Base-by-base conservation (phyloP, 1,140 invertebrate genomes). In the Octopus bimaculoides region DNA sequence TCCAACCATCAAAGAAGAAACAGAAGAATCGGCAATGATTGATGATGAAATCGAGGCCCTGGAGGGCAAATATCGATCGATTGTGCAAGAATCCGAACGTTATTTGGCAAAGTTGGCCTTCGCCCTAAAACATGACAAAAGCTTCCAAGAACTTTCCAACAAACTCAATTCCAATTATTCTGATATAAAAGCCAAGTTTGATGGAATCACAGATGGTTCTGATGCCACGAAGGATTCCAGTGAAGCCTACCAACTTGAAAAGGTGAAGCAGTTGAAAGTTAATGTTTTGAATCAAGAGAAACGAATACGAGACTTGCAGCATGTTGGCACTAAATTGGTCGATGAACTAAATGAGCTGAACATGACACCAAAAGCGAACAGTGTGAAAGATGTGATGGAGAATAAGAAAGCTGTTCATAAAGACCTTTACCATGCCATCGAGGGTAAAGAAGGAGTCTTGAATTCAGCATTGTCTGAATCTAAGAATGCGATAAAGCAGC, bases 401-500 rank as follows among this genome's bases (percentile, higher is more conserved):
- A 95, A 97, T 75, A 84, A 97, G 3, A 93, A 94, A 81, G 92
- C 94, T 17, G 94, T 94, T 79, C 96, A 97, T 89, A 92, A 92
- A 73, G 93, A 94, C 82, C 85, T 97, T 5, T 91, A 93, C 66
- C 93, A 93, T 17, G 93, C 93, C 0, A 91, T 97, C 4, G 93
- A 93, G 12, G 93, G 95, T 6, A 93, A 95, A n/a, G 96, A 96
- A 85, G 93, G 95, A 82, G 93, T 94, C 71, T 90, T 98, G 74
- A 96, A 98, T 81, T 94, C 94, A 0, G 96, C 96, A 8, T 83
- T 98, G 52, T 93, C 97, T 6, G 95, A 97, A 88, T 96, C 95
- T 81, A 96, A 98, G 90, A 96, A 96, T 17, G 94, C 97, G 6
- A 95, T 97, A 88, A 96, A 97, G 88, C 95, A 96, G 5, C 90